These are phyloP conservation scores for Pardalotus punctatus DNA, from an alignment of 2,113 vertebrate species.

Conservation along the genomic window DNA sequence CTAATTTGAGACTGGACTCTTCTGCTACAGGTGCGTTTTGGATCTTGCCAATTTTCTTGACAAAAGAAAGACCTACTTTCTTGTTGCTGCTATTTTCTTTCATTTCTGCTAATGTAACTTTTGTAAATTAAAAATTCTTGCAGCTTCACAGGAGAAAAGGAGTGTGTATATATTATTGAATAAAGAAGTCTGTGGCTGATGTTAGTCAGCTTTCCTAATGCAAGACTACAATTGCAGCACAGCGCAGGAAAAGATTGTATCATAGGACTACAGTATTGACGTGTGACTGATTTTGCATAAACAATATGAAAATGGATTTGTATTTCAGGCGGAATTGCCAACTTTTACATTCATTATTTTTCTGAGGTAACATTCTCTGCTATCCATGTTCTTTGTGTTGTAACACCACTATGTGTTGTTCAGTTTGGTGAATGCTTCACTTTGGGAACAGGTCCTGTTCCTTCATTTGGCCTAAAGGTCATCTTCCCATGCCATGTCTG, in stretches of 20 bases:
- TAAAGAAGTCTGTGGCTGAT: neutral
- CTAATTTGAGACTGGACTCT: neutral
- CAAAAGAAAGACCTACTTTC: neutral
- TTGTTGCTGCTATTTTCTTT: neutral
- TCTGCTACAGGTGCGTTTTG: neutral
- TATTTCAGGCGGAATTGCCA: neutral
- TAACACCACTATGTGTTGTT: too few species aligned
- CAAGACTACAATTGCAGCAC: neutral
- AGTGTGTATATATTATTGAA: neutral
- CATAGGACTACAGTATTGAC: neutral
- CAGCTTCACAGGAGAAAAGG: neutral
- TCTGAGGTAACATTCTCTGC: neutral
- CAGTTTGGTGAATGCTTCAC: neutral
- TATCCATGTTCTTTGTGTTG: neutral
- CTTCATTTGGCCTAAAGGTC: neutral
- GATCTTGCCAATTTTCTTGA: neutral
- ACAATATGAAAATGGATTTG: neutral
- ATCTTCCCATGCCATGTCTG: neutral
- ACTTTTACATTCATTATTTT: neutral
- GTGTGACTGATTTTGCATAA: neutral
- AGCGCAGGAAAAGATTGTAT: neutral
- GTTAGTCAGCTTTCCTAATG: neutral
- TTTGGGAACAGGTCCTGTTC: neutral
- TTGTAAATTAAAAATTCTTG: neutral
- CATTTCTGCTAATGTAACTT: neutral